Evolutionary conservation across 2,113 vertebrate genomes (phyloP), one percentile per base, ranked within the genome.

Genomic region (Deroptyus accipitrinus): DNA sequence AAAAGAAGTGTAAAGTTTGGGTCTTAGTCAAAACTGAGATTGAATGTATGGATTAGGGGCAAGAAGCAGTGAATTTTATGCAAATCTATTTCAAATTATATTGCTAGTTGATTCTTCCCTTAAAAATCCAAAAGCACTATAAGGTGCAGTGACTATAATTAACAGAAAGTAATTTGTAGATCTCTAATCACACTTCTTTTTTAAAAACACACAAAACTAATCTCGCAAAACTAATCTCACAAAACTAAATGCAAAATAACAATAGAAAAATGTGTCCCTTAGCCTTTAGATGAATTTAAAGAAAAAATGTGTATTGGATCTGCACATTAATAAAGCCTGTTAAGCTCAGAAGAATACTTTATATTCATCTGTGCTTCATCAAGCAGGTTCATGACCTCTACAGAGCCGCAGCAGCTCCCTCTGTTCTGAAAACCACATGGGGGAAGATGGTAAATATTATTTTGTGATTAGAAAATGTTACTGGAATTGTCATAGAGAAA

Each of bases 391-490:
- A 84, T 0, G 97, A 98, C 98, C 98, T 97, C 96, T 78, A 68
- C 74, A 86, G 96, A 98, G 96, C 92, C 92, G 96, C 94, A 98
- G 74, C 85, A 97, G 97, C 90, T 97, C 95, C 94, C 95, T 97
- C 96, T 96, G 96, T 96, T 97, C 96, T 96, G 90, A 97, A 95
- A 95, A 88, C 63, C 2, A 5, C 95, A 90, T 90, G 94, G 91
- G 95, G 89, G 94, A 97, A 95, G 96, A 97, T 95, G 93, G 83
- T 59, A 97, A 97, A 97, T 98, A 97, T 95, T 95, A 97, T 97
- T 98, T 98, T 97, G 96, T 96, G 97, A 98, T 98, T 98, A 98
- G 98, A 97, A 98, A 97, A 97, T 94, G 95, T 97, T 98, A 96
- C 97, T 96, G 96, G 96, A 97, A 97, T 96, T 97, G 97, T 97